Base-by-base conservation (phyloP, 1,140 invertebrate species). In the Neodiprion virginianus region DNA sequence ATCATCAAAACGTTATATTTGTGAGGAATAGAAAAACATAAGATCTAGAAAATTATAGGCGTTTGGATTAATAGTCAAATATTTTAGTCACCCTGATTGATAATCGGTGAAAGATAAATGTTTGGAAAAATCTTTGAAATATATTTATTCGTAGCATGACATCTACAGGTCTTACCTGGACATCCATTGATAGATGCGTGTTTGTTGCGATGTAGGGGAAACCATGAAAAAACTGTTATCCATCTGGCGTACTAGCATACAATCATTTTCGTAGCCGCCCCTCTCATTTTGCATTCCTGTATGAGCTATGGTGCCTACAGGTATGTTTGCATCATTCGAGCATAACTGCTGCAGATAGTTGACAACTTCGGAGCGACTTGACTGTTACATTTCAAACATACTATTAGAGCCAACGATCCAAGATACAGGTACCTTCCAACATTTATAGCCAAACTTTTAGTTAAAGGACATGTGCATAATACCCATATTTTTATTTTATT, bases 201-300 rank as follows among this genome's bases (percentile, higher is more conserved):
- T 94, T 86, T 96, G 95, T 83, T 96, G 95, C 75, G 93, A 93
- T 8, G 94, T 94, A 17, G 95, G 95, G 21, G 94, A 94, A n/a
- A 96, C 94, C 90, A 96, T 93, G 84, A 96, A 95, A 81, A 92
- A 96, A 79, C 92, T 90, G 77, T 94, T 94, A 67, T 93, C 88
- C 7, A 89, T 85, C 76, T 94, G 93, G 82, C 94, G 87, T 2
- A 94, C 92, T 5, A 96, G 80, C 83, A 94, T 94, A 79, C 94
- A 95, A 84, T 96, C 95, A 83, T 95, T 96, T 84, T 95, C 94
- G 85, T 95, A 96, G 10, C 95, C 95, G 75, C 95, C 95, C 78
- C 87, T 85, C 75, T 93, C 89, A 83, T 96, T 95, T 83, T 95
- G 93, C 94, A 96, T 96, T 21, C 95, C 95, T 12, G 95, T 95